Conservation (phyloP, 1,140 invertebrate species). For the Agrilus planipennis region DNA sequence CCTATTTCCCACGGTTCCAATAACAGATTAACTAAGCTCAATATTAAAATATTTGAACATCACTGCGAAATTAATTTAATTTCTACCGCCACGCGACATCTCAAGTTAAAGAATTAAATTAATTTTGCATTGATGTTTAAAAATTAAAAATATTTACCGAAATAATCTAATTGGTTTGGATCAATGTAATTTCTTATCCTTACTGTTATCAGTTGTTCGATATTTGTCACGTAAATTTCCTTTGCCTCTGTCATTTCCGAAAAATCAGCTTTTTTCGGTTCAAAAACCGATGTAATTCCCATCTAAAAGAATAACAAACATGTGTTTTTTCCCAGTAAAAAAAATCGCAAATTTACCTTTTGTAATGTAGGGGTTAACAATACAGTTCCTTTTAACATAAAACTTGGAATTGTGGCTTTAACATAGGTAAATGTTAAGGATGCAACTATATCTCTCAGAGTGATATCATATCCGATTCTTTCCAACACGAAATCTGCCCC, state of each 20-base stretch:
- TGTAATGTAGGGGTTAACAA: constrained; percentile 63
- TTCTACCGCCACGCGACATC: no score
- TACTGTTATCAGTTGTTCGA: constrained; percentile 70
- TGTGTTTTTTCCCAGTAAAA: neutral
- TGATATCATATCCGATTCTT: constrained; percentile 34
- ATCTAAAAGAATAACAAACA: constrained; percentile 40
- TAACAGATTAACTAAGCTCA: no score
- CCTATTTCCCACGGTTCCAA: no score
- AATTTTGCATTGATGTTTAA: no score
- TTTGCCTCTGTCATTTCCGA: constrained; percentile 59
- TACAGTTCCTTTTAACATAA: constrained; percentile 63
- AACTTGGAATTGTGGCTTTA: constrained; percentile 61
- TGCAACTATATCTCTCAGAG: constrained; percentile 50
- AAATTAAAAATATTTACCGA: constrained; percentile 45
- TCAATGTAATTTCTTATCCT: constrained; percentile 62
- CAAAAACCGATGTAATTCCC: constrained; percentile 62
- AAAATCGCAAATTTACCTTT: constrained; percentile 42
- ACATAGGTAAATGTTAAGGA: constrained; percentile 55
- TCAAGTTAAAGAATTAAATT: no score
- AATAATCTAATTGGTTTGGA: constrained; percentile 37
- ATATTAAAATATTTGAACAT: no score
- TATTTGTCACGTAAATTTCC: constrained; percentile 63
- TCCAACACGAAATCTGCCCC: constrained; percentile 31
- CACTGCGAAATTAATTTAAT: no score
- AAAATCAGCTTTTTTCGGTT: constrained; percentile 61